A percentile compares a stretch with the other conserved stretches of the same genome.
Evolutionary conservation across 1,140 invertebrate genomes (phyloP).

Genomic region (Cyclargus thomasi): DNA sequence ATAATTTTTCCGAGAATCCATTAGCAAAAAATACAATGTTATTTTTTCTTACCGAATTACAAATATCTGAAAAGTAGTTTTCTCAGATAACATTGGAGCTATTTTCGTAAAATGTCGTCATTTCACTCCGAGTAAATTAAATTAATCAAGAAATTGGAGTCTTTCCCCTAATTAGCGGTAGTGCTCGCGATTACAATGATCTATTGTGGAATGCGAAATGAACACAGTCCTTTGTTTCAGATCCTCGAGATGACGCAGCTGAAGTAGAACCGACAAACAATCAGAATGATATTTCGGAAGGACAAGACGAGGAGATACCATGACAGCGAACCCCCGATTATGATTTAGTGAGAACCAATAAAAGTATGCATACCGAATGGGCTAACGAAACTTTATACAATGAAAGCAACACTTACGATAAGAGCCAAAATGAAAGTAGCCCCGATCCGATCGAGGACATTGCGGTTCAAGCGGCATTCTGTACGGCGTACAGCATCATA

Average conservation of each 20-base stretch:
- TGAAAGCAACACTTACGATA: slow-evolving; percentile 33
- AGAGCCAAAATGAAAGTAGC: slow-evolving; percentile 34
- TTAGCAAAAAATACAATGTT: slow-evolving; percentile 3
- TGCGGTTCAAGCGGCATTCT: slow-evolving; percentile 86
- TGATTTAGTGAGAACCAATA: slow-evolving; percentile 14
- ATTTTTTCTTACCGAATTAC: not conserved
- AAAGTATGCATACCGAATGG: slow-evolving; percentile 61
- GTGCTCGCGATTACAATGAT: not conserved
- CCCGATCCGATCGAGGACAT: slow-evolving; percentile 79
- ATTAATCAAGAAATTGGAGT: not conserved
- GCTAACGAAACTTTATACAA: slow-evolving; percentile 40
- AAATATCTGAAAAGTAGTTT: not conserved
- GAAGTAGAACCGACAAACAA: not conserved
- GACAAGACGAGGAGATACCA: not conserved
- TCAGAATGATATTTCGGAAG: not conserved
- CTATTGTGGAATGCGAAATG: not conserved
- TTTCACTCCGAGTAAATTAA: not conserved
- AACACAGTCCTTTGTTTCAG: slow-evolving; percentile 4
- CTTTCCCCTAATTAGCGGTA: not conserved
- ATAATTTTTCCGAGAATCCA: not conserved
- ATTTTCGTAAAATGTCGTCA: not conserved
- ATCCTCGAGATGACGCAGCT: not conserved
- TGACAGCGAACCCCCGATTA: slow-evolving; percentile 18
- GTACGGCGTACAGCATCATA: slow-evolving; percentile 88
- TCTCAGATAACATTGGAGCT: not conserved